Conservation (phyloP, 2,888 invertebrate species). For the Lepidonotus clava region DNA sequence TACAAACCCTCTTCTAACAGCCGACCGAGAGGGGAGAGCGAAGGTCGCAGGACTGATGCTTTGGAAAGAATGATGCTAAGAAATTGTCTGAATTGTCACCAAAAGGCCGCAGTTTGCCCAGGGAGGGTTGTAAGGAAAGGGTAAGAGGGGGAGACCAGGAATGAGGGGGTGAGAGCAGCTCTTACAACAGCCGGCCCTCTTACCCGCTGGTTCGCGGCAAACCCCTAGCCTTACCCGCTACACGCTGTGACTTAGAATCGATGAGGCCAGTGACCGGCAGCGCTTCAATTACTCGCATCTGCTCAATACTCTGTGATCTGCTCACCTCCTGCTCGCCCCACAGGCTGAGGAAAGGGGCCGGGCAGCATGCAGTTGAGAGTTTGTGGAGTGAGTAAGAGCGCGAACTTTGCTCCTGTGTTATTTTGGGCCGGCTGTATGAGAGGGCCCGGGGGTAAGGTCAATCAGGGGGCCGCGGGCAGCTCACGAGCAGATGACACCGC, state of each 20-base stretch:
- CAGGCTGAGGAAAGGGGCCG: too few species aligned
- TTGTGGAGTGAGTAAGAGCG: constrained; percentile 41
- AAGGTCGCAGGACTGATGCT: too few species aligned
- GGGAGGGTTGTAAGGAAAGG: too few species aligned
- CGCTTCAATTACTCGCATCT: constrained; percentile 41
- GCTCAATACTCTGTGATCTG: constrained; percentile 41
- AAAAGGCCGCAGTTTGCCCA: too few species aligned
- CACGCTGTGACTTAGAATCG: not conserved
- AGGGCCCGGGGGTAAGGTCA: constrained; percentile 42
- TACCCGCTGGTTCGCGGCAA: not conserved
- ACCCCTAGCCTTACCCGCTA: not conserved
- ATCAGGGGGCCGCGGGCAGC: not conserved
- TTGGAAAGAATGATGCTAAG: too few species aligned
- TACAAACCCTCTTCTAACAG: too few species aligned
- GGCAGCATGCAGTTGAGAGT: constrained; percentile 30
- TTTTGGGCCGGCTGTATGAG: constrained; percentile 12
- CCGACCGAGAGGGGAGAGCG: too few species aligned
- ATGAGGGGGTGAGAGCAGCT: not conserved
- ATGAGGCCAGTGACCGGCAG: not conserved
- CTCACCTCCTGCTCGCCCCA: not conserved
- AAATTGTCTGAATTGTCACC: too few species aligned
- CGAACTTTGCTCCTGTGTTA: constrained; percentile 34
- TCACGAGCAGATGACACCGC: constrained; percentile 38
- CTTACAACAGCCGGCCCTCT: not conserved
- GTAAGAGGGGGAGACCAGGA: too few species aligned